phyloP scores from a whole-genome alignment of 2,888 invertebrate species.

The Archaeoteleia sp. region DNA sequence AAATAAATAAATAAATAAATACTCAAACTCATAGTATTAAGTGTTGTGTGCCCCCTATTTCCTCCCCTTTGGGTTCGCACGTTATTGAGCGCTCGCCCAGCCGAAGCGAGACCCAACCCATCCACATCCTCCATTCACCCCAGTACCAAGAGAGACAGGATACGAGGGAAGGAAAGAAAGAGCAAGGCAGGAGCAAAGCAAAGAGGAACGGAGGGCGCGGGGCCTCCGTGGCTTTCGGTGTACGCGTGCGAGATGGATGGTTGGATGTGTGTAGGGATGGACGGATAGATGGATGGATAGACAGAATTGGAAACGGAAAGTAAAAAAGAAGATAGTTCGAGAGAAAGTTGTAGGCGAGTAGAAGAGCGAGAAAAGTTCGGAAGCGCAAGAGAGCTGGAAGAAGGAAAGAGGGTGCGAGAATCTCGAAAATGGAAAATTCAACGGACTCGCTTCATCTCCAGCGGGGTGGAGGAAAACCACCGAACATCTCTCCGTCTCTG shows the following conservation, averaged over 20 bases:
- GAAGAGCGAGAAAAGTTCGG: conserved; percentile 37
- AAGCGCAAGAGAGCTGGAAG: conserved; percentile 46
- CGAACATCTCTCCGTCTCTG: conserved; percentile 58
- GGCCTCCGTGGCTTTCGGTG: conserved; percentile 10
- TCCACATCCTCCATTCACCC: conserved; percentile 59
- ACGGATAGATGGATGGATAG: conserved; percentile 25
- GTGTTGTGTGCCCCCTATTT: conserved; percentile 63
- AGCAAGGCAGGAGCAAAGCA: conserved; percentile 14
- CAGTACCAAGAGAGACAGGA: conserved; percentile 59
- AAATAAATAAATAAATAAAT: conserved; percentile 45
- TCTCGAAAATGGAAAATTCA: conserved; percentile 71
- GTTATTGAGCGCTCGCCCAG: conserved; percentile 80
- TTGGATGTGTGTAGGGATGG: conserved; percentile 50
- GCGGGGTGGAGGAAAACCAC: conserved; percentile 62
- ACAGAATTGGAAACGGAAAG: conserved; percentile 12
- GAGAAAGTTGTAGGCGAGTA: conserved; percentile 10
- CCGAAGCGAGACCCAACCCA: conserved; percentile 78
- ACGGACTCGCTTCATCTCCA: conserved; percentile 39
- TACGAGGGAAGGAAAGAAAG: conserved; percentile 34
- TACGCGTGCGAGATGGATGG: conserved; percentile 46
- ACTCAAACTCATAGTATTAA: conserved; percentile 27
- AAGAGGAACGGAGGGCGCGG: conserved; percentile 26
- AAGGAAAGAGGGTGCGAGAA: conserved; percentile 55
- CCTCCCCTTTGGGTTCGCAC: conserved; percentile 79
- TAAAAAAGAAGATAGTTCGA: conserved; percentile 6